phyloP scores from a whole-genome alignment of 2,888 invertebrate species.

The Biston stratarius region DNA sequence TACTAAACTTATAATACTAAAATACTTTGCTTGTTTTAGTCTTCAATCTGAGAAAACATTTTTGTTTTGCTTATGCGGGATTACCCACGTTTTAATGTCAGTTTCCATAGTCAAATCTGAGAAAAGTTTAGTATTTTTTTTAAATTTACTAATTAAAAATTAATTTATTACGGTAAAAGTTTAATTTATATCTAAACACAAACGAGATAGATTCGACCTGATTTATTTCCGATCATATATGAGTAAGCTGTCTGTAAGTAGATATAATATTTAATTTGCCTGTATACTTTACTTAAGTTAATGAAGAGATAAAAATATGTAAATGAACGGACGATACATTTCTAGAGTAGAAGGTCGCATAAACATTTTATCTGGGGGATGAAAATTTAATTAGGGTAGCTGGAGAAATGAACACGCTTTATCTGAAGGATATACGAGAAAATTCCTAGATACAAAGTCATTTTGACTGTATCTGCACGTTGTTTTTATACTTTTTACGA shows the following conservation, averaged over 20 bases:
- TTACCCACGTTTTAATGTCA: too few relatives aligned
- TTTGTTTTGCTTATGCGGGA: too few relatives aligned
- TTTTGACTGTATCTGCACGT: neutral
- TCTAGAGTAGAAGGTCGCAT: constrained; percentile 25
- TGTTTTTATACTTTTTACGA: neutral
- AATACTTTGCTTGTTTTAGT: too few relatives aligned
- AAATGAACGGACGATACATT: constrained; percentile 21
- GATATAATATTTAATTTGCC: neutral
- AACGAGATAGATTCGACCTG: neutral
- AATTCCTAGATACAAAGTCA: constrained; percentile 1
- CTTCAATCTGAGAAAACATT: too few relatives aligned
- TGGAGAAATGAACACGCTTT: constrained; percentile 15
- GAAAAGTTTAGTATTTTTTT: too few relatives aligned
- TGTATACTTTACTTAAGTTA: constrained; percentile 1
- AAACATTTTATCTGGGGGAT: constrained; percentile 28
- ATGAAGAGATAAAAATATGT: constrained; percentile 12
- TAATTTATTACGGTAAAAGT: too few relatives aligned
- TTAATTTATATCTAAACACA: neutral
- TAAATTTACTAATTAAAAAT: too few relatives aligned
- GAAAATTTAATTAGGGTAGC: constrained; percentile 37
- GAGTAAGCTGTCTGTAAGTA: neutral
- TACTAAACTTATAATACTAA: too few relatives aligned
- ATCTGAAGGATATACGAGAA: constrained; percentile 20
- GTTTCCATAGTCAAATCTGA: too few relatives aligned
- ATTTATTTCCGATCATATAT: neutral